Evolutionary conservation across 2,113 vertebrate genomes (phyloP).

Genomic region (Chamaetylas fuelleborni): DNA sequence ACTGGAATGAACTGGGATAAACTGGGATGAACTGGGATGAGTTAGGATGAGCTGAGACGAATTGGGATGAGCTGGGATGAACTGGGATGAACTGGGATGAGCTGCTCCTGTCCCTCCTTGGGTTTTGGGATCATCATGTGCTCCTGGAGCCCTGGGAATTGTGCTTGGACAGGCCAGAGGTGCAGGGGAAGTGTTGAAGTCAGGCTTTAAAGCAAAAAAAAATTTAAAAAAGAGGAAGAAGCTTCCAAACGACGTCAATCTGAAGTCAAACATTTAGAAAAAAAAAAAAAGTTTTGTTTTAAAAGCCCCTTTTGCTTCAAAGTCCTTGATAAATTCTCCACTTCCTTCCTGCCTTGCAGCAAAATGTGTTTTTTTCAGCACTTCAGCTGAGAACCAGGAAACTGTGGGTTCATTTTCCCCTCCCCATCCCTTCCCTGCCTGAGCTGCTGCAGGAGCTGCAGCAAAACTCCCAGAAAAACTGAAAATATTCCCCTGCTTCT

Average conservation of each 20-base stretch:
- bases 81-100: neutral
- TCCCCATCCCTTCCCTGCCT: neutral
- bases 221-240: neutral
- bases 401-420: neutral
- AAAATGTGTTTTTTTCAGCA: neutral
- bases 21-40: too few relatives aligned
- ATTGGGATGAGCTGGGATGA: too few relatives aligned
- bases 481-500: neutral
- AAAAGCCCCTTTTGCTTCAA: neutral
- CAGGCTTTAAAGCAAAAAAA: neutral
- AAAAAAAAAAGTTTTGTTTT: neutral
- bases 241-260: neutral
- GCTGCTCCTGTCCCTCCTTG: neutral
- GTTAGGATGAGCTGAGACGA: too few relatives aligned
- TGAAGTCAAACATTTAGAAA: neutral
- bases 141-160: neutral
- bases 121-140: accelerated
- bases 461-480: neutral
- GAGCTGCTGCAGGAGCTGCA: neutral
- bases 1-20: too few relatives aligned
- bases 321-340: neutral
- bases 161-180: neutral
- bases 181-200: neutral
- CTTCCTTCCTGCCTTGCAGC: conserved; percentile 8
- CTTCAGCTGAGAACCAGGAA: neutral